These are phyloP conservation scores for Spodoptera litura DNA, from an alignment of 1,140 invertebrate species.

Conservation along the genomic window DNA sequence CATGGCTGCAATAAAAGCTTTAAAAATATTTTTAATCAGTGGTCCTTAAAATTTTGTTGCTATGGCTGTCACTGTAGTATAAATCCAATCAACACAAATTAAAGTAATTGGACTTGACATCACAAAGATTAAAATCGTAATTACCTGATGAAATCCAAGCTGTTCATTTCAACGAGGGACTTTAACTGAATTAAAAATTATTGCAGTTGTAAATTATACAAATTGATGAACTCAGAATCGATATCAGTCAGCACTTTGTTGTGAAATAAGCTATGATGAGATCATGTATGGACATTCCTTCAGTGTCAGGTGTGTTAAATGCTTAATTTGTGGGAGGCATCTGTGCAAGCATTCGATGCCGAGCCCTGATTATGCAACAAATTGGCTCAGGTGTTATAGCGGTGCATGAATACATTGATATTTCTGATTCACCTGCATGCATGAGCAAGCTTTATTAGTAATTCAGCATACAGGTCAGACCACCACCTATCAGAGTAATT, in stretches of 20 bases:
- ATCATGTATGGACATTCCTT: conserved; percentile 60
- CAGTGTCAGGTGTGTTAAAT: conserved; percentile 64
- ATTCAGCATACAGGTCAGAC: neutral
- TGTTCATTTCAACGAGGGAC: neutral
- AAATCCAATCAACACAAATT: no score
- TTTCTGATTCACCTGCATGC: conserved; percentile 48
- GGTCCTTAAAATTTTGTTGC: no score
- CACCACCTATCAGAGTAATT: conserved; percentile 7
- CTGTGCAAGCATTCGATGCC: conserved; percentile 54
- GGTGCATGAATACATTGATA: conserved; percentile 37
- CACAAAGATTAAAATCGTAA: no score
- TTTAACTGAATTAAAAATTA: neutral
- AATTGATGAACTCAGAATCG: conserved; percentile 8
- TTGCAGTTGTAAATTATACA: neutral
- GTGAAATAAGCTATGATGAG: conserved; percentile 27
- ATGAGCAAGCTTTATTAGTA: conserved; percentile 30
- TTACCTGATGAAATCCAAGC: neutral
- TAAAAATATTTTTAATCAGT: neutral
- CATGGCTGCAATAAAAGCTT: neutral
- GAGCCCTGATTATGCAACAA: conserved; percentile 70
- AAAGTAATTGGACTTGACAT: no score
- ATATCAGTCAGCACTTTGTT: conserved; percentile 31
- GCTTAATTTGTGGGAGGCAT: conserved; percentile 65
- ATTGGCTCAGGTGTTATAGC: conserved; percentile 52
- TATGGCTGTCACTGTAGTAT: no score